Percentiles rank a stretch among this genome's conserved stretches.
These are phyloP conservation scores for Acropternis orthonyx DNA, from an alignment of 2,797 vertebrate genomes.

Conservation along the genomic window DNA sequence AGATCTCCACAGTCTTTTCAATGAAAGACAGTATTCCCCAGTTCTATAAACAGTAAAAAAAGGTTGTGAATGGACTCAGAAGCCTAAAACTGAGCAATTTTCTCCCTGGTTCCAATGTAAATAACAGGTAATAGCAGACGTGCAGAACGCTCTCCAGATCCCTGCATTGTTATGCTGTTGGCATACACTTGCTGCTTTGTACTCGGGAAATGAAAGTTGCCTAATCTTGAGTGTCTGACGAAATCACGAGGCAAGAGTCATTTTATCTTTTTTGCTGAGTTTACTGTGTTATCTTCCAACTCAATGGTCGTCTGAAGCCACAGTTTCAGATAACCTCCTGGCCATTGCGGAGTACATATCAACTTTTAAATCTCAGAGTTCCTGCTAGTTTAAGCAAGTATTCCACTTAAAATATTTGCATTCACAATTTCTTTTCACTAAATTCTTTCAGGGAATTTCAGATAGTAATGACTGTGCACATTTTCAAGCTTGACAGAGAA, in stretches of 20 bases:
- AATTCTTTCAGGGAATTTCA: neutral
- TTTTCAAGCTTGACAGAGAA: neutral
- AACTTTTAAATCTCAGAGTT: neutral
- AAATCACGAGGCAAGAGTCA: neutral
- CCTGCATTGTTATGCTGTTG: accelerated
- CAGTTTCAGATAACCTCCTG: neutral
- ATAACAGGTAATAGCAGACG: neutral
- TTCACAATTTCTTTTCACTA: neutral
- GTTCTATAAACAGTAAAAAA: neutral
- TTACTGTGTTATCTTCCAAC: neutral
- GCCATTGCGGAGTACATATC: accelerated
- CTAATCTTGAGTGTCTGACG: neutral
- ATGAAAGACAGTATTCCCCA: neutral
- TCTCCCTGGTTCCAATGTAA: neutral
- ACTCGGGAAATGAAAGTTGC: neutral
- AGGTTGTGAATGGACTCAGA: neutral
- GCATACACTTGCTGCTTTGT: neutral
- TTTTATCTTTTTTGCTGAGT: neutral
- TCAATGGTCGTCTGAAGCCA: neutral
- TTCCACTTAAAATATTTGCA: neutral
- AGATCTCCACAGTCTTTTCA: neutral
- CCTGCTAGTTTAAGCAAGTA: neutral
- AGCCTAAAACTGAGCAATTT: neutral
- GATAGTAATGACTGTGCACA: neutral
- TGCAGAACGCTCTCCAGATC: neutral